phyloP scores from a whole-genome alignment of 2,888 invertebrate species.

The Eremobia ochroleuca region DNA sequence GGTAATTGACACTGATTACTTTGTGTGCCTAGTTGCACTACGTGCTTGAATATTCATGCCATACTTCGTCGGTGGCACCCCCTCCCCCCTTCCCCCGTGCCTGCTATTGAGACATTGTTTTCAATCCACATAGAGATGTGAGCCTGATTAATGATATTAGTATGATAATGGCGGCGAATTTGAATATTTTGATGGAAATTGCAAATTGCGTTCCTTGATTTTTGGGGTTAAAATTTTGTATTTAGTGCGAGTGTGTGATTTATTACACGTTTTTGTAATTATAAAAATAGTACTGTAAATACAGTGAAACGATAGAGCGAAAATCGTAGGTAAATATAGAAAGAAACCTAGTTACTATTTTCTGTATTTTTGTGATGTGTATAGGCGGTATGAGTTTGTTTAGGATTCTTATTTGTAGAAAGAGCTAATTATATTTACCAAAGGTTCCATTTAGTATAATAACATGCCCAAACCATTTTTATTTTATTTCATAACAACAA shows the following conservation, averaged over 20 bases:
- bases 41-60: conserved; percentile 71
- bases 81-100: not conserved
- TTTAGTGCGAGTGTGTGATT: not conserved
- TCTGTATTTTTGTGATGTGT: not conserved
- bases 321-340: too few species aligned
- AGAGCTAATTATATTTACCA: conserved; percentile 18
- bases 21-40: conserved; percentile 61
- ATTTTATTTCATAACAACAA: not conserved
- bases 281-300: not conserved
- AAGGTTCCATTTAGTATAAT: conserved; percentile 1
- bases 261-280: not conserved
- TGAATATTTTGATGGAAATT: conserved; percentile 50
- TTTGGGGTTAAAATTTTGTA: conserved; percentile 11
- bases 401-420: conserved; percentile 5
- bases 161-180: conserved; percentile 52
- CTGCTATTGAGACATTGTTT: conserved; percentile 63
- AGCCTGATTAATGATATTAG: conserved; percentile 50
- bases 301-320: not conserved
- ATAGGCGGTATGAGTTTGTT: not conserved
- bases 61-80: conserved; percentile 34
- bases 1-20: conserved; percentile 73
- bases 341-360: not conserved
- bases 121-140: conserved; percentile 55
- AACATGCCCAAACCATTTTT: not conserved
- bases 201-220: conserved; percentile 38